Base-by-base conservation (phyloP, 2,888 invertebrate genomes). In the Andrena bicolor region DNA sequence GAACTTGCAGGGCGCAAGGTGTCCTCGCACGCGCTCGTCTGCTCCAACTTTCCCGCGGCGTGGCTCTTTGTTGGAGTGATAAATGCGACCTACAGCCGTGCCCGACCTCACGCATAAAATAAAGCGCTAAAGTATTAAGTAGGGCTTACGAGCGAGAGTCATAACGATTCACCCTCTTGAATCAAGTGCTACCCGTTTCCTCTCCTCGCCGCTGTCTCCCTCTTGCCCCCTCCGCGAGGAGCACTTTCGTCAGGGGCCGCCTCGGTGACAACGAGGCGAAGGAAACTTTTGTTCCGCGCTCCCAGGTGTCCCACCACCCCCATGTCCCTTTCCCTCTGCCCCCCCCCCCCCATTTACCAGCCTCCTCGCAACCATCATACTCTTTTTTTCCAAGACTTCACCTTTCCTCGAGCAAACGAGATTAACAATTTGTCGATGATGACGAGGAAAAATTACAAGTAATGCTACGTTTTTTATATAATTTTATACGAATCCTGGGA, bases 151-250 rank as follows among this genome's bases (percentile, higher is more conserved):
- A 85, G 84, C 84, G 85, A 68, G 83, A 89, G 90, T 90, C 90
- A 90, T 89, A 90, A 90, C 90, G 90, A 92, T 91, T 92, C 90
- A 92, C 90, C 90, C 90, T 90, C 92, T 88, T 86, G 86, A 85
- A 82, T 91, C 90, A 80, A 91, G 91, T 90, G 90, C 82, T 80
- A 82, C 84, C 85, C 75, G 75, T 71, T 84, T 61, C 85, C 72
- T 68, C 64, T 83, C 83, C 80, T 76, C 70, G n/a, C 26, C 41
- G 58, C 53, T 23, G 58, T 69, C 13, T 32, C 41, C 32, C 13
- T 32, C 41, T 41, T 65, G 56, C 58, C 26, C 20, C 63, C 61
- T 49, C 32, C 41, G 71, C 41, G 75, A 60, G 68, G 48, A 72
- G 65, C 80, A 66, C 61, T 80, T 81, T 76, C 69, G 72, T 61